Conservation (phyloP, 2,888 invertebrate species). For the Catocala nupta region DNA sequence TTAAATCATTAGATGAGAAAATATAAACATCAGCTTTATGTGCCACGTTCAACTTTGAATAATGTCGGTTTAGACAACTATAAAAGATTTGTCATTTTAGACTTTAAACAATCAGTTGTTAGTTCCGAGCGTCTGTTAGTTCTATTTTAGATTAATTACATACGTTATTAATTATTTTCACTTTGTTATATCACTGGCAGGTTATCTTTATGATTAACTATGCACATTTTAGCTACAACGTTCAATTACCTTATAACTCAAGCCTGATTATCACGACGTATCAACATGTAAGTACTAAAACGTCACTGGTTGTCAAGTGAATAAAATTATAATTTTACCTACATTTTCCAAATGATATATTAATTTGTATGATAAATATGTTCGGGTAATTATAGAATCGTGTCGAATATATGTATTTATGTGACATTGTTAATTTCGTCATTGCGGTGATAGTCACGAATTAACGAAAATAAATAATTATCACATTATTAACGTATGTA, state of each 20-base stretch:
- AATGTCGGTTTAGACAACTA: too few species aligned
- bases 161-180: not conserved
- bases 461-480: constrained; percentile 27
- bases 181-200: constrained; percentile 3
- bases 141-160: not conserved
- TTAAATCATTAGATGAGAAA: too few species aligned
- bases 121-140: too few species aligned
- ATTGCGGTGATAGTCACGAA: constrained; percentile 36
- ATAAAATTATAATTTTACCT: too few species aligned
- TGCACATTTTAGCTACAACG: constrained; percentile 17
- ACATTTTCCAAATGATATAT: too few species aligned
- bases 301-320: too few species aligned
- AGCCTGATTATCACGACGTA: constrained; percentile 54
- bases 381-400: too few species aligned
- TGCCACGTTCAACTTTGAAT: too few species aligned
- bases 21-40: too few species aligned
- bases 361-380: not conserved
- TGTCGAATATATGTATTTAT: too few species aligned
- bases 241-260: constrained; percentile 27
- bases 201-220: constrained; percentile 9
- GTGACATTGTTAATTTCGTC: constrained; percentile 18
- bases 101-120: too few species aligned
- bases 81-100: too few species aligned
- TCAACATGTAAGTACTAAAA: constrained; percentile 40
- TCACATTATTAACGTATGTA: constrained; percentile 28